These are phyloP conservation scores for Poecilobothrus nobilitatus DNA, from an alignment of 2,888 invertebrate genomes.

Conservation along the genomic window DNA sequence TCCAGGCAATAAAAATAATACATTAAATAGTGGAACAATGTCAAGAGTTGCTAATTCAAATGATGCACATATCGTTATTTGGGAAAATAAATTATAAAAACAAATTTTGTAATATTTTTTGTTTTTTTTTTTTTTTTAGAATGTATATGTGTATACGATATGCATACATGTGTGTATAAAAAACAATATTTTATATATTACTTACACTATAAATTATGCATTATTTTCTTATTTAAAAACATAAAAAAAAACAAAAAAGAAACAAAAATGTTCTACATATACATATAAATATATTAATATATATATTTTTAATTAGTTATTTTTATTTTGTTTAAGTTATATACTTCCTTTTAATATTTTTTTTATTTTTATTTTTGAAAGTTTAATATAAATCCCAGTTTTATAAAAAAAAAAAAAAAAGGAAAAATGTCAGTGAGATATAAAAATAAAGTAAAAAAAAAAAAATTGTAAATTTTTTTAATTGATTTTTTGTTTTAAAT, in stretches of 20 bases:
- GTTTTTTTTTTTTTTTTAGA: not conserved
- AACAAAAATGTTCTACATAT: not conserved
- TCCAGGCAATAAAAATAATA: constrained; percentile 26
- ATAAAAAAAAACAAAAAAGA: too few relatives aligned
- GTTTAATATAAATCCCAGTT: not conserved
- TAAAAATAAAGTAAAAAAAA: not conserved
- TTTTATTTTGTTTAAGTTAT: not conserved
- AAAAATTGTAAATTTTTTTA: not conserved
- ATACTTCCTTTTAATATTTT: not conserved
- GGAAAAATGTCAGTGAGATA: constrained; percentile 6
- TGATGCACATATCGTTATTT: constrained; percentile 82
- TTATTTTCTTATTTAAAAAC: not conserved
- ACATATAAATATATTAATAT: not conserved
- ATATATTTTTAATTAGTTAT: too few relatives aligned
- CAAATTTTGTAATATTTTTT: too few relatives aligned
- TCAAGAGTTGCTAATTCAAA: constrained; percentile 65
- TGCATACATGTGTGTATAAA: not conserved
- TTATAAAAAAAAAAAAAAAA: too few relatives aligned
- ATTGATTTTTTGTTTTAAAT: not conserved
- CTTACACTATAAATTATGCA: not conserved
- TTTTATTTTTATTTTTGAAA: not conserved
- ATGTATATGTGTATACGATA: not conserved
- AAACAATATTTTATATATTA: too few relatives aligned
- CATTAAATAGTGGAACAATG: constrained; percentile 31
- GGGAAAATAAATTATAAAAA: constrained; percentile 74